Base-by-base conservation (phyloP, 2,113 vertebrate species). In the Irena cyanogastra region DNA sequence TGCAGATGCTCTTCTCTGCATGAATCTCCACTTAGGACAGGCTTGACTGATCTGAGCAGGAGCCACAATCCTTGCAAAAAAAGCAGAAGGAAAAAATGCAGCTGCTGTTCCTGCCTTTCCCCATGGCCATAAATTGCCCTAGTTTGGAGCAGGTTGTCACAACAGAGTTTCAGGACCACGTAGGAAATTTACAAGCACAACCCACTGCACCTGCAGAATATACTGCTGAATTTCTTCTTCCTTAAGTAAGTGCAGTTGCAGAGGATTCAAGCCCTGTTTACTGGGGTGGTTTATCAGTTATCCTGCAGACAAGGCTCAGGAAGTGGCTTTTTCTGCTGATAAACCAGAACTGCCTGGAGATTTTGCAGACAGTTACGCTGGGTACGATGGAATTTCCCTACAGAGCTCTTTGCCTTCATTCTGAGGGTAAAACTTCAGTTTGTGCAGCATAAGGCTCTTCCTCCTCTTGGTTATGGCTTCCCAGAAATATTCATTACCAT, bases 121-220 rank as follows among this genome's bases (percentile, higher is more conserved):
- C 24, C 21, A 1, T 0, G 4, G 82, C 18, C 44, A 13, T 2
- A 20, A 28, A 13, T 11, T 8, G 7, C 33, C 16, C 47, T 22
- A 28, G 7, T 19, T 50, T 33, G 35, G 68, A 60, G 24, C 63
- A 45, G 35, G 3, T 13, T 17, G 10, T 45, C 52, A 3, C 0
- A 9, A 2, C 2, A 52, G 42, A 42, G 30, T 7, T 18, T 39
- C 26, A 53, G 52, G 23, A 27, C 9, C 20, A n/a, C 1, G 2
- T 1, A 27, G 28, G 44, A 54, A 26, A 14, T 49, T 11, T 37
- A 44, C 42, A 66, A 56, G 4, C 0, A 0, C 6, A 7, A 30
- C 10, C 31, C 15, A 4, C 14, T 31, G 50, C 50, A 11, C 53
- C 27, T 61, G 45, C 53, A 42, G 47, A 72, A 27, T 7, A 22